Conservation (phyloP, 2,888 invertebrate species). For the Microdon myrmicae region DNA sequence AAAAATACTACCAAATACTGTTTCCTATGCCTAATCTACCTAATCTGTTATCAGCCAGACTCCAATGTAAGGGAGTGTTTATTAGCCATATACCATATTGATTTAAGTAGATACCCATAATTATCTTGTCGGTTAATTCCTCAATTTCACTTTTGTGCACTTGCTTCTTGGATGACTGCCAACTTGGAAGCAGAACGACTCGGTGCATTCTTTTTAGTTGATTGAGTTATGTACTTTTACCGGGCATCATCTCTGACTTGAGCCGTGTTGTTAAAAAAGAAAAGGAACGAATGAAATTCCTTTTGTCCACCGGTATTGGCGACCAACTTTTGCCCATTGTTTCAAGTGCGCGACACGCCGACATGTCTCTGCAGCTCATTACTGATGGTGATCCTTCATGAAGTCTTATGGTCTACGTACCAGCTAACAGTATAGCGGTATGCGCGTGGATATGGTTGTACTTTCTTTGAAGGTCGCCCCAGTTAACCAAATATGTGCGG, state of each 20-base stretch:
- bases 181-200: conserved; percentile 6
- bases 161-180: conserved; percentile 14
- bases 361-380: conserved; percentile 9
- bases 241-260: too few species aligned
- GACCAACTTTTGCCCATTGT: conserved; percentile 48
- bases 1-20: too few species aligned
- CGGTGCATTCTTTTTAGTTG: conserved; percentile 26
- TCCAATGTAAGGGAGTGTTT: too few species aligned
- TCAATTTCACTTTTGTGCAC: conserved; percentile 30
- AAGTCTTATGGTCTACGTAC: too few species aligned
- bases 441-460: conserved; percentile 34
- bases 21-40: too few species aligned
- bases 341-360: conserved; percentile 18
- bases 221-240: conserved; percentile 43
- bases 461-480: conserved; percentile 53
- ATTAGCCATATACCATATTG: too few species aligned
- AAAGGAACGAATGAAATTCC: neutral
- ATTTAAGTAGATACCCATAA: too few species aligned
- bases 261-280: conserved; percentile 13
- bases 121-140: too few species aligned
- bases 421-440: conserved; percentile 6
- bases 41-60: too few species aligned
- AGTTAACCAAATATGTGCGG: conserved; percentile 48
- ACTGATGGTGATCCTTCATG: conserved; percentile 13
- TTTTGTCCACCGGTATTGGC: conserved; percentile 4